phyloP scores from a whole-genome alignment of 2,797 vertebrate genomes.

The Jordanella pulchra region DNA sequence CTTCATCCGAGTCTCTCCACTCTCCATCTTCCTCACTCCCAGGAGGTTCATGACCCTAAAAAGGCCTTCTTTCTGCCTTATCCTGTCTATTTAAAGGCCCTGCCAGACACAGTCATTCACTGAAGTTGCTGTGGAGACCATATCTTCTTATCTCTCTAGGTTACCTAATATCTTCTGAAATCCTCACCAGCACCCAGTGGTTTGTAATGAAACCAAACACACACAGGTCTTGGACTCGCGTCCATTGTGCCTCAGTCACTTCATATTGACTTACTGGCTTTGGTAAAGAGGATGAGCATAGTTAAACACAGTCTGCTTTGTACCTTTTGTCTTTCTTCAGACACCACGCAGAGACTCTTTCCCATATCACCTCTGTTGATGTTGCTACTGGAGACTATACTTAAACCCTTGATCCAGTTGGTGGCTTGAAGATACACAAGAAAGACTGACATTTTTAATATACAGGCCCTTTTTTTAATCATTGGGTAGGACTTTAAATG shows the following conservation, averaged over 20 bases:
- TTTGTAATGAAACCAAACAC: slow-evolving; percentile 71
- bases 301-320: slow-evolving; percentile 67
- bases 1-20: slow-evolving; percentile 26
- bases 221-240: slow-evolving; percentile 18
- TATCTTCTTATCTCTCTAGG: slow-evolving; percentile 64
- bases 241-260: slow-evolving; percentile 51
- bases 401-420: slow-evolving; percentile 1
- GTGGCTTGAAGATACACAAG: slow-evolving; percentile 19
- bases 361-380: slow-evolving; percentile 2
- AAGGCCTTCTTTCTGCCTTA: slow-evolving; percentile 27
- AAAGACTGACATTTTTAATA: slow-evolving; percentile 27
- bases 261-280: slow-evolving; percentile 65
- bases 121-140: slow-evolving; percentile 65
- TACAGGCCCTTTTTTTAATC: neutral
- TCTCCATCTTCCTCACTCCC: slow-evolving; percentile 32
- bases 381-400: slow-evolving; percentile 51
- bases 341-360: slow-evolving; percentile 45
- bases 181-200: slow-evolving; percentile 35
- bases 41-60: slow-evolving; percentile 45
- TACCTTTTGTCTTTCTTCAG: slow-evolving; percentile 63
- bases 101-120: slow-evolving; percentile 27
- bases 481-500: neutral
- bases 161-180: slow-evolving; percentile 60
- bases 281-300: slow-evolving; percentile 69
- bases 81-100: slow-evolving; percentile 34